phyloP scores from a whole-genome alignment of 2,888 invertebrate species.

The Apamea anceps region DNA sequence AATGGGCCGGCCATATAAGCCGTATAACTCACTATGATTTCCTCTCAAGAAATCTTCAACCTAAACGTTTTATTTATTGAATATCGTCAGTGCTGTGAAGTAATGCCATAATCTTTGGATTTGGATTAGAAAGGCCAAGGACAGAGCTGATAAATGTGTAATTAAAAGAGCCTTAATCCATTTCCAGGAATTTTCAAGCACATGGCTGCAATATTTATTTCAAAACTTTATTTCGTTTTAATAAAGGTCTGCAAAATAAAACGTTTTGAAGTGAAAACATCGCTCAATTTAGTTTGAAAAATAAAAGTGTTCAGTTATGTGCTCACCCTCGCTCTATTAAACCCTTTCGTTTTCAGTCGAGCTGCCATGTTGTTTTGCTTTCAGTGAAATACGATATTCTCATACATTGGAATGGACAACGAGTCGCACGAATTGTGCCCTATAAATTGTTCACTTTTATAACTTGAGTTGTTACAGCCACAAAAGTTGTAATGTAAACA shows the following conservation, averaged over 20 bases:
- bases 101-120: conserved; percentile 14
- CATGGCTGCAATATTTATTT: neutral
- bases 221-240: neutral
- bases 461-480: conserved; percentile 16
- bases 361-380: conserved; percentile 6
- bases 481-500: conserved; percentile 49
- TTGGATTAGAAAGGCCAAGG: neutral
- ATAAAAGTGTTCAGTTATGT: conserved; percentile 11
- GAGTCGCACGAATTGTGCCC: conserved; percentile 3
- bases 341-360: conserved; percentile 19
- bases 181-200: neutral
- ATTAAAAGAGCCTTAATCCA: neutral
- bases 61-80: conserved; percentile 1
- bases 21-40: neutral
- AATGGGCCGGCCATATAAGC: neutral
- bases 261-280: conserved; percentile 8
- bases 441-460: conserved; percentile 34
- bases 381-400: neutral
- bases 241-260: conserved; percentile 4
- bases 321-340: conserved; percentile 25
- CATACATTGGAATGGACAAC: conserved; percentile 23
- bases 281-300: conserved; percentile 6
- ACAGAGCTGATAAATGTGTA: neutral
- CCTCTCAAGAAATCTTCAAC: neutral
- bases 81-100: too few relatives aligned